Conservation (phyloP, 2,888 invertebrate genomes). For the Apocheima hispidaria region DNA sequence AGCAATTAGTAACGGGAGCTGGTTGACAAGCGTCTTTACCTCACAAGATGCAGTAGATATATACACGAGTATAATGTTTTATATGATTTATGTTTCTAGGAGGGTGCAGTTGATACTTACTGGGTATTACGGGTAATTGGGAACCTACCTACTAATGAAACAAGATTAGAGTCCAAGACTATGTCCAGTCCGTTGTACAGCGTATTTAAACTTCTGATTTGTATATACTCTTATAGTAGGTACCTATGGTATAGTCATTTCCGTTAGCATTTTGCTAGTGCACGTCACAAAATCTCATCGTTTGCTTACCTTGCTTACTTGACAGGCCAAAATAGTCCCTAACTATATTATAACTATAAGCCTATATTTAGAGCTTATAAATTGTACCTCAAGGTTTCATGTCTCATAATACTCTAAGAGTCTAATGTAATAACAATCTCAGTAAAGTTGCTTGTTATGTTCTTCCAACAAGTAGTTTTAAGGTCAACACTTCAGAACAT, state of each 20-base stretch:
- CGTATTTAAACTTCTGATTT: no score
- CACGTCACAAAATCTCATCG: neutral
- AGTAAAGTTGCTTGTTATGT: neutral
- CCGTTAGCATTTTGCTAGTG: no score
- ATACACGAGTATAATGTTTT: neutral
- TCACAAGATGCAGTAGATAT: slow-evolving; percentile 12
- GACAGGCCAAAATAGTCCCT: neutral
- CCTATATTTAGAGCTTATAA: neutral
- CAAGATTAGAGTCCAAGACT: no score
- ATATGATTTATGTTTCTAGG: neutral
- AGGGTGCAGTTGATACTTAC: slow-evolving; percentile 5
- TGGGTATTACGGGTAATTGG: neutral
- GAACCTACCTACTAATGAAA: no score
- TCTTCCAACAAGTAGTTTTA: neutral
- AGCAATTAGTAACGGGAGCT: slow-evolving; percentile 41
- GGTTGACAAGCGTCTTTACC: slow-evolving; percentile 17
- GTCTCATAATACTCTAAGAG: neutral
- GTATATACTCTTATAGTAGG: no score
- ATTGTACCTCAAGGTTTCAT: neutral
- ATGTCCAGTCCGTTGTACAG: no score
- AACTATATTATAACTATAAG: neutral
- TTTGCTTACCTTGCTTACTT: neutral
- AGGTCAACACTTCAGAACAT: neutral
- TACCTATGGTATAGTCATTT: no score
- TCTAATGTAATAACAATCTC: neutral